Evolutionary conservation across 2,797 vertebrate genomes (phyloP), one percentile per base, ranked within the genome.

Genomic region (Pteropus rufus): DNA sequence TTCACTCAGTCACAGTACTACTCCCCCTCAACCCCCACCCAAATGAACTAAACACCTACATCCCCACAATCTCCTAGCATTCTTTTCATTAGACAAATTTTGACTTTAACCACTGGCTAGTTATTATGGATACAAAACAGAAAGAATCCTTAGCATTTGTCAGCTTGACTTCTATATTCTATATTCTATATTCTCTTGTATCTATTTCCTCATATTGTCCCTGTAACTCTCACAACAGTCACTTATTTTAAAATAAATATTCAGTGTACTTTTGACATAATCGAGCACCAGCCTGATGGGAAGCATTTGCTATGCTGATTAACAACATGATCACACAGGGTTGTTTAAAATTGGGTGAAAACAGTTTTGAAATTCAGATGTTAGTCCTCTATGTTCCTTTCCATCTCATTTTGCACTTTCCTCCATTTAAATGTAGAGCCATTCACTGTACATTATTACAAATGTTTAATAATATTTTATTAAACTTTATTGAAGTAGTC

Each of bases 261-360:
- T 62, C 31, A 10, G 31, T 87, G 64, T 85, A 44, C n/a, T 86
- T 94, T 89, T 86, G 24, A 34, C 15, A 52, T 79, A 91, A 82
- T n/a, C 95, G 79, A 36, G 10, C 23, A 76, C 34, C 19, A 89
- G 19, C 58, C 26, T 82, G 11, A 62, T 39, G 54, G 54, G 31
- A 76, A 67, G 2, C 31, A 72, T 93, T 91, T 54, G 62, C 5
- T 84, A 26, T 64, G 52, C 64, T 70, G 41, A 19, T 82, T 82
- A 69, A 88, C 60, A n/a, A 24, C 52, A 65, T 41, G 10, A 69
- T 65, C 44, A 76, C 23, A 81, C 3, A 0, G 3, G 0, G 3
- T 72, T 89, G 12, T 75, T 44, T 85, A 70, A 26, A 89, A 64
- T 0, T 54, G 6, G 7, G 29, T 58, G 44, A 83, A 90, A 91